Percentiles rank a stretch among this genome's conserved stretches.
Evolutionary conservation across 1,140 invertebrate genomes (phyloP).

Genomic region (Mercenaria mercenaria): DNA sequence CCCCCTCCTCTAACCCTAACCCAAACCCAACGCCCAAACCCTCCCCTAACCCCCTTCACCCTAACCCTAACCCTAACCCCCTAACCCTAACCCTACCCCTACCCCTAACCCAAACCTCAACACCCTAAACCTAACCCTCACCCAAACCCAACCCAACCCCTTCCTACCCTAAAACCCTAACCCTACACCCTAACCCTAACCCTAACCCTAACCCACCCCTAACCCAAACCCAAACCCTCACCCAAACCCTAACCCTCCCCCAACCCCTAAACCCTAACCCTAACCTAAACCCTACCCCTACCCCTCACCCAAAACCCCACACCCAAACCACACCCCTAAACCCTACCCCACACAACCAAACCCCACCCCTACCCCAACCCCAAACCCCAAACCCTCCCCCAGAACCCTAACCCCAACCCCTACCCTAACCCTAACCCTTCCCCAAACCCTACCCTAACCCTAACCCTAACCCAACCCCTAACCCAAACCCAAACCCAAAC

Average conservation of each 20-base stretch:
- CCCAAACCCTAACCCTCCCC: constrained; percentile 56
- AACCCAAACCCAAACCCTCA: constrained; percentile 59
- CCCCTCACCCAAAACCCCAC: constrained; percentile 45
- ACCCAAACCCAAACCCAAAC: constrained; percentile 45
- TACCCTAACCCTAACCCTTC: constrained; percentile 35
- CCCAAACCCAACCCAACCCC: constrained; percentile 37
- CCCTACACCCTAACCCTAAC: constrained; percentile 37
- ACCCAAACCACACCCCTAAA: constrained; percentile 50
- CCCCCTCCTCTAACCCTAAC: neutral
- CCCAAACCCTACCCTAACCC: constrained; percentile 56
- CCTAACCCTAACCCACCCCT: constrained; percentile 49
- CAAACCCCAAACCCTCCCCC: constrained; percentile 42
- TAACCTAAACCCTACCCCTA: constrained; percentile 55
- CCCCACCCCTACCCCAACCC: constrained; percentile 42
- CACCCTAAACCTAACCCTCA: constrained; percentile 47
- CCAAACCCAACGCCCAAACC: constrained; percentile 32
- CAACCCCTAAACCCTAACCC: constrained; percentile 59
- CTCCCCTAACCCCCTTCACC: constrained; percentile 47
- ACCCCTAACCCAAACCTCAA: constrained; percentile 55
- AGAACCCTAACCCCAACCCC: constrained; percentile 27
- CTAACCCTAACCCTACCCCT: constrained; percentile 40
- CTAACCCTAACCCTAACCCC: constrained; percentile 31
- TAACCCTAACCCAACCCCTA: constrained; percentile 57
- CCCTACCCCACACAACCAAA: constrained; percentile 50
- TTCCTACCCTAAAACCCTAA: constrained; percentile 40